These are phyloP conservation scores for Pristionchus pacificus DNA, from an alignment of 1,140 invertebrate genomes.

Conservation along the genomic window DNA sequence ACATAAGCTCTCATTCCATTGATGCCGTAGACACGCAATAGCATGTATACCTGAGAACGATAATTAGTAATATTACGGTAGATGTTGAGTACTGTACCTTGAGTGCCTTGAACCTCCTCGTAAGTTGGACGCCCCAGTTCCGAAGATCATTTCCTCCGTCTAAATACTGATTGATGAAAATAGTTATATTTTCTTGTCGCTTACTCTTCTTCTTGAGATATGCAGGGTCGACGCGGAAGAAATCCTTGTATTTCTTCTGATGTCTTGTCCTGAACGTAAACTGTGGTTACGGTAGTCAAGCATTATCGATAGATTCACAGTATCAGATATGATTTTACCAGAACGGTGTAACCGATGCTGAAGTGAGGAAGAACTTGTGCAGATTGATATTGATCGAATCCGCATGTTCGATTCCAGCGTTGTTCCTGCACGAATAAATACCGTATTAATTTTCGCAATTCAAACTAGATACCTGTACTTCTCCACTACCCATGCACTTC, in stretches of 20 bases:
- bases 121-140: slow-evolving; percentile 87
- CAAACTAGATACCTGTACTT: slow-evolving; percentile 59
- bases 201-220: slow-evolving; percentile 8
- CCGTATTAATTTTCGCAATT: too few species aligned
- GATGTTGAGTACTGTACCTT: too few species aligned
- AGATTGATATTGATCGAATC: slow-evolving; percentile 61
- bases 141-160: slow-evolving; percentile 57
- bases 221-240: slow-evolving; percentile 1
- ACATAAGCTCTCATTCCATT: slow-evolving; percentile 75
- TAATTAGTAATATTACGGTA: neutral
- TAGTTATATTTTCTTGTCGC: slow-evolving; percentile 2
- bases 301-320: neutral
- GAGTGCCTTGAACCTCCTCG: slow-evolving; percentile 77
- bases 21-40: slow-evolving; percentile 75
- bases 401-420: slow-evolving; percentile 58
- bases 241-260: slow-evolving; percentile 3
- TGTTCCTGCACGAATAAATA: neutral
- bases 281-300: neutral
- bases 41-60: slow-evolving; percentile 72
- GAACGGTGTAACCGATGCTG: slow-evolving; percentile 60
- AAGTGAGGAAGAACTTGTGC: slow-evolving; percentile 59
- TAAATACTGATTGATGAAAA: neutral
- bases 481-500: slow-evolving; percentile 61
- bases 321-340: slow-evolving; percentile 58
- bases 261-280: neutral